Conservation (phyloP, 2,797 vertebrate genomes). For the Distichodus sexfasciatus region DNA sequence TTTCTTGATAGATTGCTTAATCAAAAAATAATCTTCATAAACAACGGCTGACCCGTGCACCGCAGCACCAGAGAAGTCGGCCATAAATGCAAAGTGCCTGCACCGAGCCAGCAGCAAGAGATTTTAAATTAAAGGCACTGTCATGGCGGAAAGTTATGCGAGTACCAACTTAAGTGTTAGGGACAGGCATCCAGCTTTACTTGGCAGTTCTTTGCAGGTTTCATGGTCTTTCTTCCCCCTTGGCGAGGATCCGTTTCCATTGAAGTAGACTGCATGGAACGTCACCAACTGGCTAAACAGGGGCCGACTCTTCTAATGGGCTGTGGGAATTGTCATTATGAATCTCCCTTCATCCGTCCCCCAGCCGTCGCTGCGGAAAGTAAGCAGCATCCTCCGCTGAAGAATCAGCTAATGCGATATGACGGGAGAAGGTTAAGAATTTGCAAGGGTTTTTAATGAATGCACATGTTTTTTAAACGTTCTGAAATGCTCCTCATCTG, state of each 20-base stretch:
- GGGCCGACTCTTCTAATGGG: constrained; percentile 9
- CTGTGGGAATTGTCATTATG: constrained; percentile 27
- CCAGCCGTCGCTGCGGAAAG: background rate
- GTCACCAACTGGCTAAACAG: constrained; percentile 11
- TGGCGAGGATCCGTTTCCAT: background rate
- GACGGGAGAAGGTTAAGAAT: background rate
- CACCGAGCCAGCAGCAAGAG: background rate
- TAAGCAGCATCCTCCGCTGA: background rate
- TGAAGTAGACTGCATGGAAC: constrained; percentile 11
- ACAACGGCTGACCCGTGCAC: background rate
- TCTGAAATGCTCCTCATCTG: background rate
- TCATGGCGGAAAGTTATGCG: background rate
- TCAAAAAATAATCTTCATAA: background rate
- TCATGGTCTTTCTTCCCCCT: background rate
- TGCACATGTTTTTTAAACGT: background rate
- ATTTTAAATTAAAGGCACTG: background rate
- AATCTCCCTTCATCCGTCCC: constrained; percentile 1
- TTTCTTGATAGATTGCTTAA: background rate
- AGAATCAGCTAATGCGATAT: background rate
- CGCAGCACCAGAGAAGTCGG: background rate
- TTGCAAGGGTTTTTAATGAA: background rate
- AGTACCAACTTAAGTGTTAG: background rate
- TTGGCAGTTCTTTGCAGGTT: constrained; percentile 5
- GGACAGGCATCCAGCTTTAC: background rate
- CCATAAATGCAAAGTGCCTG: background rate